Evolutionary conservation across 2,888 invertebrate species (phyloP).

Genomic region (Choreutis nemorana): DNA sequence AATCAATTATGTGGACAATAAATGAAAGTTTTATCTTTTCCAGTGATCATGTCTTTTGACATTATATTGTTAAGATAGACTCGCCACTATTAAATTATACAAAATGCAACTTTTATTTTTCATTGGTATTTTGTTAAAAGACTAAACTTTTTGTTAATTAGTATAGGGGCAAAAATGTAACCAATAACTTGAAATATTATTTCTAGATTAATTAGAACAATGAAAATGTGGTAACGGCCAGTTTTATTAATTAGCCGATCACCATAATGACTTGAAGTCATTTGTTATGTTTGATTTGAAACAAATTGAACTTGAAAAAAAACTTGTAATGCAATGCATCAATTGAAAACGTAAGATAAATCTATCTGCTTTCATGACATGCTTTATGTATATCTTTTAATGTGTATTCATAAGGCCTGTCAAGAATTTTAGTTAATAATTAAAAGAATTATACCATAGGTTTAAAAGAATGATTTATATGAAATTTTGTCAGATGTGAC

Average conservation of each 20-base stretch:
- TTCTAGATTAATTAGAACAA: constrained; percentile 1
- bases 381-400: constrained; percentile 24
- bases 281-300: constrained; percentile 58
- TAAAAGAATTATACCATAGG: constrained; percentile 26
- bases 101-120: constrained; percentile 8
- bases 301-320: constrained; percentile 61
- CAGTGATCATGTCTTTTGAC: too few species aligned
- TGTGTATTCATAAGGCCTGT: constrained; percentile 4
- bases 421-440: constrained; percentile 26
- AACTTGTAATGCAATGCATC: constrained; percentile 62
- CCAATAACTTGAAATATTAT: background rate
- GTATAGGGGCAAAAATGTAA: constrained; percentile 2
- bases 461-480: constrained; percentile 16
- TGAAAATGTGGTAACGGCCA: constrained; percentile 24
- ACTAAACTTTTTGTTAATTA: constrained; percentile 7
- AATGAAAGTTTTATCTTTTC: too few species aligned
- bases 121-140: constrained; percentile 7
- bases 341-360: constrained; percentile 61
- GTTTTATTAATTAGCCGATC: constrained; percentile 37
- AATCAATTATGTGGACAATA: too few species aligned
- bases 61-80: too few species aligned
- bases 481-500: constrained; percentile 18
- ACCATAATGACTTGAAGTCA: constrained; percentile 36
- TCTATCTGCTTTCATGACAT: constrained; percentile 48
- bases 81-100: too few species aligned